Evolutionary conservation across 2,797 vertebrate genomes (phyloP).

Genomic region (Hemitrygon akajei): DNA sequence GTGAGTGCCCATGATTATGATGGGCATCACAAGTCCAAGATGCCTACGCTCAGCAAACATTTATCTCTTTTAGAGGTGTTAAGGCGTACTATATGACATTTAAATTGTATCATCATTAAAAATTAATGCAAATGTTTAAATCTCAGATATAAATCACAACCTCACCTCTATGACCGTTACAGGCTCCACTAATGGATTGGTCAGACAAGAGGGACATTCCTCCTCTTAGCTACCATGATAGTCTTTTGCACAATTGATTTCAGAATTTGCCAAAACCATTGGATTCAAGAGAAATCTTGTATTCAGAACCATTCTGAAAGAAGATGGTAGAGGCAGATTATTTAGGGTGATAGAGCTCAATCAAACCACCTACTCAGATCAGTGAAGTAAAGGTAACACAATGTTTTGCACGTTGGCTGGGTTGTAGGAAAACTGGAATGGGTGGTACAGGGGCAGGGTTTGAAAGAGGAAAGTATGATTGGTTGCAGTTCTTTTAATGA

Average conservation of each 20-base stretch:
- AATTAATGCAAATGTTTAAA: background rate
- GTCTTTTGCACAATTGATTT: background rate
- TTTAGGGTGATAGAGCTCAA: background rate
- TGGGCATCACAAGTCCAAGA: background rate
- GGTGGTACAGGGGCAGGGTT: too few relatives aligned
- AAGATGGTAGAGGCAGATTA: background rate
- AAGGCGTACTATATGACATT: background rate
- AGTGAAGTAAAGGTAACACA: background rate
- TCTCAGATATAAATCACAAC: background rate
- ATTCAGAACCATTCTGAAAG: background rate
- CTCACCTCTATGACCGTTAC: background rate
- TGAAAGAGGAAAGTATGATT: background rate
- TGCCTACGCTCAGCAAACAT: background rate
- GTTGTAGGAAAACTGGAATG: background rate
- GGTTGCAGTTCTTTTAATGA: background rate
- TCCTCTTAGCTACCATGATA: background rate
- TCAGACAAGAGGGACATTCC: background rate
- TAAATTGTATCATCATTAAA: background rate
- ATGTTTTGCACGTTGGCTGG: too few relatives aligned
- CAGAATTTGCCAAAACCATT: background rate
- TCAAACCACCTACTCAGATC: background rate
- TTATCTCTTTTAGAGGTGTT: background rate
- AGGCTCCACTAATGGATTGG: background rate
- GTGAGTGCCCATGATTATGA: background rate
- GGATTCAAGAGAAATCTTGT: background rate